Evolutionary conservation across 2,888 invertebrate species (phyloP).

Genomic region (Notocelia uddmanniana): DNA sequence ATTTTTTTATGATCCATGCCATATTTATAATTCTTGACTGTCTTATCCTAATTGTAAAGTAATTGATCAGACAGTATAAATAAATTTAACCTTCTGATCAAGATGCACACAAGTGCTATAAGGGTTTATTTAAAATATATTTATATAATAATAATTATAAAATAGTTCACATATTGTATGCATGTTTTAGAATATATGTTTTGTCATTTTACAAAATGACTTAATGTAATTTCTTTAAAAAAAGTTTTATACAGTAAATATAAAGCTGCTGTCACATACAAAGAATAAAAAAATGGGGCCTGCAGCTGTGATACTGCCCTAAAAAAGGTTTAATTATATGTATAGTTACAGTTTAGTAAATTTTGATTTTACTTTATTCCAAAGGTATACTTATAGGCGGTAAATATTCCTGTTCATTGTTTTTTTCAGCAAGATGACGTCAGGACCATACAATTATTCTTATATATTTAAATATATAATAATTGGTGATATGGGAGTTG

Average conservation of each 20-base stretch:
- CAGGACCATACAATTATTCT: constrained; percentile 99
- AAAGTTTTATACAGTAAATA: too few relatives aligned
- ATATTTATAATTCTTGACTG: neutral
- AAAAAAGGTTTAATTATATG: too few relatives aligned
- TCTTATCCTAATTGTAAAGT: neutral
- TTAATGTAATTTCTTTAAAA: too few relatives aligned
- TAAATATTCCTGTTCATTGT: neutral
- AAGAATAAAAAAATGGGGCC: too few relatives aligned
- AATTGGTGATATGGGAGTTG: constrained; percentile 99
- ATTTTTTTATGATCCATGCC: neutral
- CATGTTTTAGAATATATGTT: too few relatives aligned
- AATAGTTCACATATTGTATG: too few relatives aligned
- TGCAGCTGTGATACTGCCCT: too few relatives aligned
- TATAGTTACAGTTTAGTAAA: too few relatives aligned
- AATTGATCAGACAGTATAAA: neutral
- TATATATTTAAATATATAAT: constrained; percentile 99
- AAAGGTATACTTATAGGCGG: neutral
- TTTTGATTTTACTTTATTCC: neutral
- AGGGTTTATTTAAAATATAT: neutral
- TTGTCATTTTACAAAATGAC: too few relatives aligned
- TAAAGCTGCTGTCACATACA: too few relatives aligned
- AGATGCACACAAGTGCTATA: neutral
- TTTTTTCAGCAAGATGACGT: constrained; percentile 89
- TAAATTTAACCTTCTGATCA: neutral
- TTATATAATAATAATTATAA: too few relatives aligned